Percentiles rank a stretch among this genome's conserved stretches.
Evolutionary conservation across 2,797 vertebrate species (phyloP).

Genomic region (Iguana delicatissima): DNA sequence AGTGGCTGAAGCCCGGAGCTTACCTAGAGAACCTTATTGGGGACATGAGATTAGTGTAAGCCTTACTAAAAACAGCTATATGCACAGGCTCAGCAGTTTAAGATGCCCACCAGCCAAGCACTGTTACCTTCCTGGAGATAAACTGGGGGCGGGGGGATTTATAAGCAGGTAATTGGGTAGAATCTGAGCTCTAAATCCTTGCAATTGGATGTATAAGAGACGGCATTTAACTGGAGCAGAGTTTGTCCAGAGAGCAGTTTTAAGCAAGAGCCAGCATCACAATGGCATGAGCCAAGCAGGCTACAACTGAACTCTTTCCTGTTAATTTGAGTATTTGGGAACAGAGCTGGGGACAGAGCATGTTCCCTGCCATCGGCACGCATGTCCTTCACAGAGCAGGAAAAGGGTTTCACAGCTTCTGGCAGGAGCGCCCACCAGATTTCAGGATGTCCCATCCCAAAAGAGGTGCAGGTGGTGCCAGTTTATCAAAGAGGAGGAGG

Average conservation of each 20-base stretch:
- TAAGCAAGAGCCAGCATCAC: not conserved
- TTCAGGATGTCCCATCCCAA: no score
- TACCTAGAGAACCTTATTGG: not conserved
- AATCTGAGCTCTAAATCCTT: not conserved
- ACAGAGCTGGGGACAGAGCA: not conserved
- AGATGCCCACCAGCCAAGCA: not conserved
- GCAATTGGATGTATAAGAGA: not conserved
- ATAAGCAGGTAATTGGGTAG: slow-evolving; percentile 23
- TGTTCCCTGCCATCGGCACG: no score
- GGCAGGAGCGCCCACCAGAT: not conserved
- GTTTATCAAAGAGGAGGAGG: no score
- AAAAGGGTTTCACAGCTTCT: not conserved
- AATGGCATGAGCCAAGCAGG: not conserved
- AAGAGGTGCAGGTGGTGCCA: not conserved
- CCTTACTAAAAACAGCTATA: slow-evolving; percentile 26
- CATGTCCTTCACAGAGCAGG: not conserved
- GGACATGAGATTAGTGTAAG: not conserved
- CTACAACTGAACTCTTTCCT: not conserved
- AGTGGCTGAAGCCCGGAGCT: not conserved
- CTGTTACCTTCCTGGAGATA: not conserved
- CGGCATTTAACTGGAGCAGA: not conserved
- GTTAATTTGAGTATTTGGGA: not conserved
- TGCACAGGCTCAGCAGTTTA: slow-evolving; percentile 13
- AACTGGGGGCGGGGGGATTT: not conserved
- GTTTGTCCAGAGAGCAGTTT: not conserved